Evolutionary conservation across 2,888 invertebrate genomes (phyloP).

Genomic region (Drosophila suboccidentalis): DNA sequence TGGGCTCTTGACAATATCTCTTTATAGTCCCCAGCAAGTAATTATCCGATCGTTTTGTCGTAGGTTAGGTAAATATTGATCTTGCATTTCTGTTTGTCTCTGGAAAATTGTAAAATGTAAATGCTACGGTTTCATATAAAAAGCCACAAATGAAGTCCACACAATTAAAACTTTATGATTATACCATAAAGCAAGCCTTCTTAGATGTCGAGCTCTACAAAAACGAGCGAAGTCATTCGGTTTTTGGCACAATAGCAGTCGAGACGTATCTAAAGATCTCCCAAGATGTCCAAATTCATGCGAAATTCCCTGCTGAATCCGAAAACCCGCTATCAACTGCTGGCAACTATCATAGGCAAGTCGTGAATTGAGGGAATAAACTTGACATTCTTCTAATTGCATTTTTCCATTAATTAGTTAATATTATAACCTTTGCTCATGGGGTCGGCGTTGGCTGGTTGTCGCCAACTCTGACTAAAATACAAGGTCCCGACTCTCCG

Average conservation of each 20-base stretch:
- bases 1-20: slow-evolving; percentile 13
- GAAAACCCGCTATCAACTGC: slow-evolving; percentile 63
- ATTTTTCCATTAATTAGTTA: slow-evolving; percentile 63
- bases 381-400: accelerated
- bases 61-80: slow-evolving; percentile 9
- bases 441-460: slow-evolving; percentile 84
- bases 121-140: neutral
- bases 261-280: slow-evolving; percentile 10
- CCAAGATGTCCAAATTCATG: slow-evolving; percentile 32
- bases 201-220: neutral
- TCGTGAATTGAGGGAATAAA: accelerated
- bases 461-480: slow-evolving; percentile 80
- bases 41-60: slow-evolving; percentile 9
- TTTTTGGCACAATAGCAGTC: neutral
- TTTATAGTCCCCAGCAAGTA: neutral
- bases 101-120: slow-evolving; percentile 8
- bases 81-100: neutral
- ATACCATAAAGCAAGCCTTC: slow-evolving; percentile 8
- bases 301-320: slow-evolving; percentile 48
- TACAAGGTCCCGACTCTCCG: slow-evolving; percentile 69
- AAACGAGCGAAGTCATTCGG: slow-evolving; percentile 15
- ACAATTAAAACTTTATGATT: slow-evolving; percentile 9
- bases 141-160: neutral
- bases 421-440: slow-evolving; percentile 83
- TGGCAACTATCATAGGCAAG: slow-evolving; percentile 74